Conservation (phyloP, 2,113 vertebrate genomes). For the Microtus oregoni region DNA sequence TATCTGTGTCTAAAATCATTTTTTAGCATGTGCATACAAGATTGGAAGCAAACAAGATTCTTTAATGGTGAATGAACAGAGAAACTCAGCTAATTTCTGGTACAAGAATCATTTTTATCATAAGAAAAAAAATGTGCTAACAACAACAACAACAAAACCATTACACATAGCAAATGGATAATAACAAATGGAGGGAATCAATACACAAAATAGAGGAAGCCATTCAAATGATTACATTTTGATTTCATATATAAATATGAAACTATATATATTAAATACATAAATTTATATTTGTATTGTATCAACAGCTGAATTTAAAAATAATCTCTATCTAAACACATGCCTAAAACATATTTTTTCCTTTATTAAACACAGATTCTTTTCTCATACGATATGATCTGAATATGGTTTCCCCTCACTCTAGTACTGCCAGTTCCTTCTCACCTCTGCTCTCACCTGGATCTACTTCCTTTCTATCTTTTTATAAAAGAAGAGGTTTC, state of each 20-base stretch:
- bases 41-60: not conserved
- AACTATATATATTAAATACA: not conserved
- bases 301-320: not conserved
- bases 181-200: not conserved
- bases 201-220: not conserved
- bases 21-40: too few species aligned
- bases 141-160: too few species aligned
- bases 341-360: conserved; percentile 39
- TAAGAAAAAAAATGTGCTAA: not conserved
- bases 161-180: not conserved
- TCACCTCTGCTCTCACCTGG: not conserved
- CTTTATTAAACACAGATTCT: not conserved
- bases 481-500: not conserved
- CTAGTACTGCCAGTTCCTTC: not conserved
- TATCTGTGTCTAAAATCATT: not conserved
- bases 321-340: conserved; percentile 23
- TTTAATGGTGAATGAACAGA: not conserved
- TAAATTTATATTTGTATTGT: conserved; percentile 19
- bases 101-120: not conserved
- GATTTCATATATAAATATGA: not conserved
- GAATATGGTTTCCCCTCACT: not conserved
- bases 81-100: not conserved
- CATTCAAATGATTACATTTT: not conserved
- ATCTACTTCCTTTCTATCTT: not conserved
- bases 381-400: not conserved